Conservation (phyloP, 2,888 invertebrate species). For the Ormyrus rosae region DNA sequence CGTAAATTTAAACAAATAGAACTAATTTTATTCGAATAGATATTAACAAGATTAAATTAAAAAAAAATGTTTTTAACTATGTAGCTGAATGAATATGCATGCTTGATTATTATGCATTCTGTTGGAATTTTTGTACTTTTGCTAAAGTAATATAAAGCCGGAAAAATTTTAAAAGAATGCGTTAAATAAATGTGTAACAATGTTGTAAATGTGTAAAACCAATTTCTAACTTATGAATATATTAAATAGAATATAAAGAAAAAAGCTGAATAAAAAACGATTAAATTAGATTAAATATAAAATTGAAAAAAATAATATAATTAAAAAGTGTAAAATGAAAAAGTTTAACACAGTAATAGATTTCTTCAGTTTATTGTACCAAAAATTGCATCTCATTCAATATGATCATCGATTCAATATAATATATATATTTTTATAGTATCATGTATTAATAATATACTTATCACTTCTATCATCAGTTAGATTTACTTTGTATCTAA, state of each 20-base stretch:
- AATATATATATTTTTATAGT: slow-evolving; percentile 54
- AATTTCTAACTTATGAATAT: neutral
- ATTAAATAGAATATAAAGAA: neutral
- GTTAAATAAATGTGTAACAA: too few relatives aligned
- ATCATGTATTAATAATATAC: slow-evolving; percentile 56
- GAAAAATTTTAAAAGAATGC: too few relatives aligned
- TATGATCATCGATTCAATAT: slow-evolving; percentile 53
- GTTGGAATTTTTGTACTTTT: too few relatives aligned
- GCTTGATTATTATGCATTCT: too few relatives aligned
- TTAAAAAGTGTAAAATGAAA: neutral
- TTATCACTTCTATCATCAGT: slow-evolving; percentile 54
- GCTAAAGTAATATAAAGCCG: too few relatives aligned
- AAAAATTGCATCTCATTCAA: slow-evolving; percentile 57
- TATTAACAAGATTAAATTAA: too few relatives aligned
- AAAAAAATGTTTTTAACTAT: too few relatives aligned
- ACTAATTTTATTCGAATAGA: too few relatives aligned
- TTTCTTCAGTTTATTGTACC: slow-evolving; percentile 58
- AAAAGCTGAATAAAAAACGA: neutral
- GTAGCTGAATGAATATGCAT: too few relatives aligned
- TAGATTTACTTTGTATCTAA: slow-evolving; percentile 57
- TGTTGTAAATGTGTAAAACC: too few relatives aligned
- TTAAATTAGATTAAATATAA: slow-evolving; percentile 1
- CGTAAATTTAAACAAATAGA: too few relatives aligned
- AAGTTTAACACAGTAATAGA: slow-evolving; percentile 32
- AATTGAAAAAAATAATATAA: neutral